These are phyloP conservation scores for Apotomis capreana DNA, from an alignment of 2,888 invertebrate species.

Conservation along the genomic window DNA sequence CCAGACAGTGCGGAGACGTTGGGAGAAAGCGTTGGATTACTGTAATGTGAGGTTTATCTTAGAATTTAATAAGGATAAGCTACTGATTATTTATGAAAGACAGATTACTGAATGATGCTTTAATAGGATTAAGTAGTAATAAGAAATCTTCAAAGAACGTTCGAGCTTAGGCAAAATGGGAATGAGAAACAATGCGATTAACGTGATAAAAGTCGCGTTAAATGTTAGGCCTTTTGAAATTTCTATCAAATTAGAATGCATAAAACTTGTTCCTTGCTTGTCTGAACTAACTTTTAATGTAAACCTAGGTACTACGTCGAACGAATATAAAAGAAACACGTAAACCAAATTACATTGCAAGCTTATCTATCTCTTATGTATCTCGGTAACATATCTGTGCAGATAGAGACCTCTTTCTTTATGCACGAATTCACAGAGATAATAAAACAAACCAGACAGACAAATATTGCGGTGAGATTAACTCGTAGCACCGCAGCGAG, in stretches of 20 bases:
- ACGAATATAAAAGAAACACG: too few relatives aligned
- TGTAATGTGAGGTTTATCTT: slow-evolving; percentile 2
- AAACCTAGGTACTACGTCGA: too few relatives aligned
- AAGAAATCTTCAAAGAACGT: too few relatives aligned
- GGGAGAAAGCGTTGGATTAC: slow-evolving; percentile 26
- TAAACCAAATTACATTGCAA: neutral
- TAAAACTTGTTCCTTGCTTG: too few relatives aligned
- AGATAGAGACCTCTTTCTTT: neutral
- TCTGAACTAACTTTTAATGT: too few relatives aligned
- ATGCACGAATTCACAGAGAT: neutral
- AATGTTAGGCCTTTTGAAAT: too few relatives aligned
- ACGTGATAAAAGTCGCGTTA: too few relatives aligned
- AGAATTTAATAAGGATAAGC: neutral
- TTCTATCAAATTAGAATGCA: too few relatives aligned
- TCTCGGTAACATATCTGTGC: neutral
- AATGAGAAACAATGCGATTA: too few relatives aligned
- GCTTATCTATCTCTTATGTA: neutral
- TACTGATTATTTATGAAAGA: neutral
- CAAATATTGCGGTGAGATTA: slow-evolving; percentile 9
- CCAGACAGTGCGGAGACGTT: slow-evolving; percentile 56
- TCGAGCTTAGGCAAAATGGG: too few relatives aligned
- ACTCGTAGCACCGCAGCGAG: slow-evolving; percentile 55
- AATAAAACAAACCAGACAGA: slow-evolving; percentile 31
- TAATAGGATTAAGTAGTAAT: too few relatives aligned
- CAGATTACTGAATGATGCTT: neutral